phyloP scores from a whole-genome alignment of 2,797 vertebrate genomes.

The Hemitrygon akajei region DNA sequence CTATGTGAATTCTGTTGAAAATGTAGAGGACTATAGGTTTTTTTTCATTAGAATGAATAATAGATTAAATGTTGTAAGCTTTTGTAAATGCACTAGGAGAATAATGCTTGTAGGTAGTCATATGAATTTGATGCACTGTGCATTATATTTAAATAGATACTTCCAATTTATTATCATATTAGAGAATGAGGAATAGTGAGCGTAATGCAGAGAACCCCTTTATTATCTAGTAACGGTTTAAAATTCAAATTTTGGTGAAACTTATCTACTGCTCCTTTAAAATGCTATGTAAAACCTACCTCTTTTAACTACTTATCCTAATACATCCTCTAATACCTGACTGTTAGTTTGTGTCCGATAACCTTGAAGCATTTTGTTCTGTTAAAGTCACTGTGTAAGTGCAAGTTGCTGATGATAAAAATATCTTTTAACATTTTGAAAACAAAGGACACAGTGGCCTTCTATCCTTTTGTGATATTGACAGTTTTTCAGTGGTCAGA shows the following conservation, averaged over 20 bases:
- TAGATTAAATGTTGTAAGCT: not conserved
- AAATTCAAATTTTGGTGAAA: not conserved
- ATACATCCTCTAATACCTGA: not conserved
- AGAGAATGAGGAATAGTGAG: not conserved
- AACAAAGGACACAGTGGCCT: slow-evolving; percentile 33
- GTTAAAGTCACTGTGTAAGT: not conserved
- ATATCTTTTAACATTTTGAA: slow-evolving; percentile 7
- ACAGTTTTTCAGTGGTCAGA: slow-evolving; percentile 12
- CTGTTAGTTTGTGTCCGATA: not conserved
- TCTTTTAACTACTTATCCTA: not conserved
- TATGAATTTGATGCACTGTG: slow-evolving; percentile 3
- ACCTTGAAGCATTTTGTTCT: not conserved
- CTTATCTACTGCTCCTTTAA: not conserved
- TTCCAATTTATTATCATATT: not conserved
- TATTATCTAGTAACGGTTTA: not conserved
- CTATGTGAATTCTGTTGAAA: not conserved
- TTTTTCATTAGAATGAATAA: not conserved
- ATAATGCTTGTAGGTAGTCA: not conserved
- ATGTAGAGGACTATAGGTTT: not conserved
- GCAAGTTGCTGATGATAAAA: not conserved
- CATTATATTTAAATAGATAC: not conserved
- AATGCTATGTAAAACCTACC: slow-evolving; percentile 22
- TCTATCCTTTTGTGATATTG: slow-evolving; percentile 12
- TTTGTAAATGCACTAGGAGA: not conserved
- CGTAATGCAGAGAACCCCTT: not conserved